Evolutionary conservation across 2,113 vertebrate species (phyloP).

Genomic region (Carettochelys insculpta): DNA sequence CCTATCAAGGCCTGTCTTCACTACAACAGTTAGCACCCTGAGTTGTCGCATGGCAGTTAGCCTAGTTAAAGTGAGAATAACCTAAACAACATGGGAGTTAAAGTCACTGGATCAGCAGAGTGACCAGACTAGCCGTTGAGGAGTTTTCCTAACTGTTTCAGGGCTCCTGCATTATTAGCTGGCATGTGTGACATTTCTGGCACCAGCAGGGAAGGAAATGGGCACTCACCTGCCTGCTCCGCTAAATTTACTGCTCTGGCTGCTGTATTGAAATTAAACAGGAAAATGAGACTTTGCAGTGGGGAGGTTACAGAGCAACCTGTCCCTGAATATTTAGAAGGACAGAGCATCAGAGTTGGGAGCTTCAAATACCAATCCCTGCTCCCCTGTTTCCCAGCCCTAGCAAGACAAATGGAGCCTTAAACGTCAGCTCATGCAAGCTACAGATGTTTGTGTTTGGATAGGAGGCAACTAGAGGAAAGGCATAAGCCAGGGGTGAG

Average conservation of each 20-base stretch:
- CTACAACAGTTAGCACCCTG: slow-evolving; percentile 20
- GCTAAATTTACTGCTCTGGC: neutral
- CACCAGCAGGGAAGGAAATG: neutral
- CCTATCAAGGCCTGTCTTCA: neutral
- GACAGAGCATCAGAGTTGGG: neutral
- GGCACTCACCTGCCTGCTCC: neutral
- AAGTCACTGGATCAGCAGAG: neutral
- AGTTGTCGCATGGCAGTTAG: neutral
- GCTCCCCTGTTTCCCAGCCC: too few species aligned
- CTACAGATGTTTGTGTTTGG: neutral
- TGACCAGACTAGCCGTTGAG: neutral
- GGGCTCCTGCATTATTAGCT: neutral
- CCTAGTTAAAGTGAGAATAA: neutral
- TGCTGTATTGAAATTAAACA: neutral
- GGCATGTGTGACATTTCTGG: neutral
- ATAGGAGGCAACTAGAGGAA: neutral
- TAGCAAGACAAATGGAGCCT: neutral
- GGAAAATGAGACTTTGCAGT: neutral
- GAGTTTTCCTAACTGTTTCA: neutral
- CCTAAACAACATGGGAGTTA: neutral
- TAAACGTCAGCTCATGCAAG: neutral
- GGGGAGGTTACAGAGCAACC: neutral
- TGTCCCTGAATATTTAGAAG: neutral
- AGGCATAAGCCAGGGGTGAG: neutral
- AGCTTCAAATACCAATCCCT: neutral